Evolutionary conservation across 2,888 invertebrate species (phyloP), one percentile per base, ranked within the genome.

Genomic region (Molanna angustata): DNA sequence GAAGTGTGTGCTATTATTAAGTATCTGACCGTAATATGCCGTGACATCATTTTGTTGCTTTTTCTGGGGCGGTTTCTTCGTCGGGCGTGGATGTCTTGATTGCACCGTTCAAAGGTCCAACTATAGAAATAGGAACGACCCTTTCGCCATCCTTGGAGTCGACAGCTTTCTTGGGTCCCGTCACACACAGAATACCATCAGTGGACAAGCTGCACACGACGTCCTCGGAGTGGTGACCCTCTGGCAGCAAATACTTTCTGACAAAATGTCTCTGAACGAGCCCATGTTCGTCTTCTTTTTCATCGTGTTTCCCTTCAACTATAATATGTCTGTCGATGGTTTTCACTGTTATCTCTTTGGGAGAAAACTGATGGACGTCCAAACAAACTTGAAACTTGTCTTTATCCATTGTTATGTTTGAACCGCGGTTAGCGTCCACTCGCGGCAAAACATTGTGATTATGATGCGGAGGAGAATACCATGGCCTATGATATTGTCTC

Each of bases 241-340:
- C 81, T 1, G 92, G 91, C 33, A 91, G 67, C 1, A 80, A 70
- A 64, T 90, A 91, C 27, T 86, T 80, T 7, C 91, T 78, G 17
- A 83, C 80, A 61, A 91, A 88, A 58, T 90, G 85, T 6, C 88
- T 76, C 0, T 86, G 83, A 40, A 90, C 79, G 59, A 72, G 85
- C 0, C 90, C 90, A 63, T 88, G 85, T 4, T 85, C 83, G 59
- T 89, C 89, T 50, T 82, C 78, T 58, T 80, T 83, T 62, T 90
- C 90, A 60, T 88, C 87, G 62, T 91, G 90, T 22, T 42, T 49
- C 20, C 73, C 78, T 65, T 83, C 81, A 7, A 84, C 78, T 7
- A 84, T 69, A 21, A 86, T 75, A 59, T 75, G 76, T 56, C 77
- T 76, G 54, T 82, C 80, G 7, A 73, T 71, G 1, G 83, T 80